Evolutionary conservation across 2,797 vertebrate genomes (phyloP).

Genomic region (Myotis myotis): DNA sequence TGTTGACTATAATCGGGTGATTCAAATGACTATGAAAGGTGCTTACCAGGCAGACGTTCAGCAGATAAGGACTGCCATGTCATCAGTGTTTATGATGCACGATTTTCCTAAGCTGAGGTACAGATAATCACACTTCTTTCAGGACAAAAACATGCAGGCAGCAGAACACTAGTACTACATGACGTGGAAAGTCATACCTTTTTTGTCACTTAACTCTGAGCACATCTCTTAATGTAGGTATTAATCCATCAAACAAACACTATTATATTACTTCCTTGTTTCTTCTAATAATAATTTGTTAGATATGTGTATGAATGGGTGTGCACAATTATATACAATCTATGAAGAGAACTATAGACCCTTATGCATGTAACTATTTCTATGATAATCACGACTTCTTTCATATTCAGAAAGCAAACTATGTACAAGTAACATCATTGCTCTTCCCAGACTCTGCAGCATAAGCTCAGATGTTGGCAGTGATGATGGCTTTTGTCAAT

Average conservation of each 20-base stretch:
- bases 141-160: neutral
- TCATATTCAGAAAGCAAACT: slow-evolving; percentile 26
- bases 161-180: neutral
- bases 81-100: neutral
- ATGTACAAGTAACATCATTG: neutral
- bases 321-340: neutral
- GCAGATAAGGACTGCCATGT: neutral
- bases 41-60: neutral
- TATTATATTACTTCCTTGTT: neutral
- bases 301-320: neutral
- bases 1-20: neutral
- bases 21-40: neutral
- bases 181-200: neutral
- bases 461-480: neutral
- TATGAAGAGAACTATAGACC: neutral
- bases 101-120: neutral
- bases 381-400: neutral
- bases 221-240: neutral
- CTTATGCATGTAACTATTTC: neutral
- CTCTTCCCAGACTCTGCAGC: neutral
- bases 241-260: neutral
- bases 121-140: neutral
- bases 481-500: neutral
- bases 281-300: neutral
- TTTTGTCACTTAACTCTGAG: neutral